These are phyloP conservation scores for Hycleus cichorii DNA, from an alignment of 1,140 invertebrate species.

Conservation along the genomic window DNA sequence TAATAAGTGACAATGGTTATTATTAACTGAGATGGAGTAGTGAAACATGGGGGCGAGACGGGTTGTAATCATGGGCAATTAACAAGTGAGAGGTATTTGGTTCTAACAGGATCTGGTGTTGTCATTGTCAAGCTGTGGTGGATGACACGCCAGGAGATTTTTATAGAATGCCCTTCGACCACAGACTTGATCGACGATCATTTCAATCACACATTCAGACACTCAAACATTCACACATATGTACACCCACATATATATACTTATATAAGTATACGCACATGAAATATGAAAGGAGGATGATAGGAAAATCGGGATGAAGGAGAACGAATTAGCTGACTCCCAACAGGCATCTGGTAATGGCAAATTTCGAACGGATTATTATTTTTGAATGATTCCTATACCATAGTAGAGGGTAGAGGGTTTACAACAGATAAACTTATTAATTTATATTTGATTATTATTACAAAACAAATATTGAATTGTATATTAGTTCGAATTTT, in stretches of 20 bases:
- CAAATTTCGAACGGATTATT: constrained; percentile 12
- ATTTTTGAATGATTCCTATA: constrained; percentile 1
- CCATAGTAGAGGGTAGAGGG: constrained; percentile 5
- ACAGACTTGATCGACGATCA: constrained; percentile 15
- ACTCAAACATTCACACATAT: constrained; percentile 1
- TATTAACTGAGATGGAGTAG: constrained; percentile 10
- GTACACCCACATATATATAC: not conserved
- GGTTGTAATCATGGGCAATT: constrained; percentile 21
- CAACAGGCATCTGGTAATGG: constrained; percentile 3
- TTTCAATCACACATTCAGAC: constrained; percentile 4
- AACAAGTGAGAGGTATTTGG: constrained; percentile 21
- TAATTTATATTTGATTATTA: not conserved
- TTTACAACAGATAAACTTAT: not conserved
- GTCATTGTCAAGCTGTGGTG: constrained; percentile 15
- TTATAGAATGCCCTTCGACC: constrained; percentile 15
- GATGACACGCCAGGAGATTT: constrained; percentile 15
- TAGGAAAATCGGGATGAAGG: no score
- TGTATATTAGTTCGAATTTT: no score
- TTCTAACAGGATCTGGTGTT: constrained; percentile 19
- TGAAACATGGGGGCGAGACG: constrained; percentile 7
- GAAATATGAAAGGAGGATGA: not conserved
- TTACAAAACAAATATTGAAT: not conserved
- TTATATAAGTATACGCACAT: not conserved
- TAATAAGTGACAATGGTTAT: constrained; percentile 23
- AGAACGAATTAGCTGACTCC: not conserved